Evolutionary conservation across 2,797 vertebrate species (phyloP).

Genomic region (Sternotherus odoratus): DNA sequence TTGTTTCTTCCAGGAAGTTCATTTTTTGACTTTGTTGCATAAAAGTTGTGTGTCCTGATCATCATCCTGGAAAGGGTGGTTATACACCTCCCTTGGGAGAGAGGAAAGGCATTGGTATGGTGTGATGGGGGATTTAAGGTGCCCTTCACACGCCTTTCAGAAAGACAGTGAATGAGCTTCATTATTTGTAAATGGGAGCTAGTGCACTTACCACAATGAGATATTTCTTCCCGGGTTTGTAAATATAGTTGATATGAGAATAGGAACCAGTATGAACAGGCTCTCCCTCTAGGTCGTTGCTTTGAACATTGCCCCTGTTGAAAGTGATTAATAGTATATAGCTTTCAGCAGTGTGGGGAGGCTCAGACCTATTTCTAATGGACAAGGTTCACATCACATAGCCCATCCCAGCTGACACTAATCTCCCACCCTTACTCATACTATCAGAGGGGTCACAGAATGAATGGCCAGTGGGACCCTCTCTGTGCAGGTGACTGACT

Average conservation of each 20-base stretch:
- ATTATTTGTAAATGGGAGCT: neutral
- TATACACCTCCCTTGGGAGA: neutral
- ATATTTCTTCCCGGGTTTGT: neutral
- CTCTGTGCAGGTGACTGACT: neutral
- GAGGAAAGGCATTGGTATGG: neutral
- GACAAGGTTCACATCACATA: neutral
- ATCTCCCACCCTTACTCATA: neutral
- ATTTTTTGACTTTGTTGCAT: neutral
- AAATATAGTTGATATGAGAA: neutral
- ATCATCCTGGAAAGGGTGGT: neutral
- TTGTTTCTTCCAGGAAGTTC: neutral
- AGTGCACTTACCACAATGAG: neutral
- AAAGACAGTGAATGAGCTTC: neutral
- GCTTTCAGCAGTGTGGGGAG: neutral
- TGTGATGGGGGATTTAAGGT: rapidly evolving
- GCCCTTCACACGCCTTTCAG: rapidly evolving
- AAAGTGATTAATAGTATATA: neutral
- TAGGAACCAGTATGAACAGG: neutral
- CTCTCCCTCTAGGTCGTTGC: neutral
- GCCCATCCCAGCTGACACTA: neutral
- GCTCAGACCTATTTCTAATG: neutral
- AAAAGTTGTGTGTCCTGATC: neutral
- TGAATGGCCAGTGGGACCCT: neutral
- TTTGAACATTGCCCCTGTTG: neutral
- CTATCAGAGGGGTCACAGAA: neutral